These are phyloP conservation scores for Acropternis orthonyx DNA, from an alignment of 2,797 vertebrate species.

Conservation along the genomic window DNA sequence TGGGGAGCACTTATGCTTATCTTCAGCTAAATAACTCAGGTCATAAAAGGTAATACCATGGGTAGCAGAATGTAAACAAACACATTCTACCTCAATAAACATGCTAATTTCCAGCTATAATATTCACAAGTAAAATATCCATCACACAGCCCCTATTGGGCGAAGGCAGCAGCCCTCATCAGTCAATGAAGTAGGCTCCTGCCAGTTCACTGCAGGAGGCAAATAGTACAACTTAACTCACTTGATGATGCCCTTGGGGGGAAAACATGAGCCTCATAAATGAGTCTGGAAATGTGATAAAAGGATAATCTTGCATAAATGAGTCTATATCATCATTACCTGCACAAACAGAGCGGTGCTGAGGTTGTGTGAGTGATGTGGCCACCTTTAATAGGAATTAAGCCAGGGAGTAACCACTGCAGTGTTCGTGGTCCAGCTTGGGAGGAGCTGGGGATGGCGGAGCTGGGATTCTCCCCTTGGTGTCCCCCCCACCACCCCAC, in stretches of 20 bases:
- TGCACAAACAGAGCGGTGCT: conserved; percentile 63
- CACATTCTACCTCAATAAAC: conserved; percentile 87
- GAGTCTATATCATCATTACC: conserved; percentile 80
- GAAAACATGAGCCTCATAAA: conserved; percentile 80
- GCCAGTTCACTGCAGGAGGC: conserved; percentile 82
- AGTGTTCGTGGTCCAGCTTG: fast-evolving
- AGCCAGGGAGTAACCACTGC: background rate
- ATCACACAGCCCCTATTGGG: conserved; percentile 85
- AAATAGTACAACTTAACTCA: conserved; percentile 85
- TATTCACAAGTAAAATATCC: conserved; percentile 85
- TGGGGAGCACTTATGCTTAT: conserved; percentile 69
- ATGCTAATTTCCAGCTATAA: conserved; percentile 87
- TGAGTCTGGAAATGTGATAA: conserved; percentile 83
- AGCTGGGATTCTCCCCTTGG: background rate
- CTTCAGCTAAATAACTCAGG: conserved; percentile 78
- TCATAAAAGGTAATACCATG: conserved; percentile 84
- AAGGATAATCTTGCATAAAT: conserved; percentile 85
- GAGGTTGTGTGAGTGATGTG: conserved; percentile 35
- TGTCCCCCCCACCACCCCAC: fast-evolving
- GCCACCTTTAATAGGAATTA: conserved; percentile 35
- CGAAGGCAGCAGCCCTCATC: conserved; percentile 83
- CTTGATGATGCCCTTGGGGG: conserved; percentile 84
- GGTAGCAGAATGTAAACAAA: conserved; percentile 88
- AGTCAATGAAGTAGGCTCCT: conserved; percentile 80
- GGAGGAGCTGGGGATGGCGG: background rate